A percentile compares a stretch with the other conserved stretches of the same genome.
These are phyloP conservation scores for Zingel zingel DNA, from an alignment of 2,113 vertebrate genomes.

Conservation along the genomic window DNA sequence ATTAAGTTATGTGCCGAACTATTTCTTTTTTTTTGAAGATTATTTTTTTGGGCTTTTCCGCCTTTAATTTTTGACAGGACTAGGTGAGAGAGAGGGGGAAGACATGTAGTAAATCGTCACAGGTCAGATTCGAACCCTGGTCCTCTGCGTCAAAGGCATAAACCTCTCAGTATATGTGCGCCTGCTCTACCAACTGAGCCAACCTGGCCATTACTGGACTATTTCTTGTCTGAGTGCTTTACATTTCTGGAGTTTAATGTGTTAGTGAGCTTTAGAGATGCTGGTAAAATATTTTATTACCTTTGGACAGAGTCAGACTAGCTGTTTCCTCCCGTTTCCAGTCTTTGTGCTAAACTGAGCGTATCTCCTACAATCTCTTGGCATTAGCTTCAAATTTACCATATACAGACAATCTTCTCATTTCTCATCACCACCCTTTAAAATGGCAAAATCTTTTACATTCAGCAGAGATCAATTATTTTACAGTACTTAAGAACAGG, in stretches of 20 bases:
- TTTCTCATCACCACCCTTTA: background rate
- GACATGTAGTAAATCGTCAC: too few species aligned
- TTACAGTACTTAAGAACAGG: background rate
- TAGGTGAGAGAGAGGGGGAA: too few species aligned
- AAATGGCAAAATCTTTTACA: background rate
- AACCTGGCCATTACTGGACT: background rate
- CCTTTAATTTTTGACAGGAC: too few species aligned
- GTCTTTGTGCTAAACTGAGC: background rate
- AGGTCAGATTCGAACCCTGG: too few species aligned
- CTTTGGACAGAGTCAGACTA: background rate
- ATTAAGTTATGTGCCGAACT: background rate
- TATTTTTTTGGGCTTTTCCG: too few species aligned
- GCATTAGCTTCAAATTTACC: background rate
- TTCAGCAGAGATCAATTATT: background rate
- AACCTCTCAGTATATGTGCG: too few species aligned
- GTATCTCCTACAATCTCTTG: background rate
- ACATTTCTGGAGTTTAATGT: background rate
- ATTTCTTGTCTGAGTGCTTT: background rate
- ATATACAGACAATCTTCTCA: background rate
- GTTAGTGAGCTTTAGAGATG: background rate
- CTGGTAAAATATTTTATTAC: background rate
- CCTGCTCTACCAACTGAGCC: too few species aligned
- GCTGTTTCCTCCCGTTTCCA: background rate
- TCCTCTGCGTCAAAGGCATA: too few species aligned
- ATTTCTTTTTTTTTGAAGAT: background rate